phyloP scores from a whole-genome alignment of 2,888 invertebrate genomes.

The Merodon equestris region DNA sequence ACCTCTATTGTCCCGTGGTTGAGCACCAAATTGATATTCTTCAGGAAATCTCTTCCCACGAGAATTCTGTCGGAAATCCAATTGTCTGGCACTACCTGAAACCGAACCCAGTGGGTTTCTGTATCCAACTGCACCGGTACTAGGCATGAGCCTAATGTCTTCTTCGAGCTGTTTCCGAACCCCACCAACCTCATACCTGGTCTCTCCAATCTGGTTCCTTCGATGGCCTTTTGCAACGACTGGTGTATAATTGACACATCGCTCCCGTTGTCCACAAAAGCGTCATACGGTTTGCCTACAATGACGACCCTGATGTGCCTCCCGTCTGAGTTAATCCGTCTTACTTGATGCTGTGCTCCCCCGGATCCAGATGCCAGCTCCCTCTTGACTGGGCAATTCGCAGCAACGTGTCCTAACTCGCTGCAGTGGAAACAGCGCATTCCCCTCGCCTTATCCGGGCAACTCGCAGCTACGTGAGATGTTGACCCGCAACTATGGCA shows the following conservation, averaged over 20 bases:
- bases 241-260: constrained; percentile 11
- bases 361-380: too few relatives aligned
- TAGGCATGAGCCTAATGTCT: constrained; percentile 10
- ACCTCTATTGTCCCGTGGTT: constrained; percentile 9
- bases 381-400: constrained; percentile 23
- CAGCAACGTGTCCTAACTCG: constrained; percentile 24
- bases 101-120: constrained; percentile 1
- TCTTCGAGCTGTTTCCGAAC: constrained; percentile 1
- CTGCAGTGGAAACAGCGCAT: constrained; percentile 20
- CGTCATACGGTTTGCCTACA: constrained; percentile 8
- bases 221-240: constrained; percentile 2
- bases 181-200: constrained; percentile 10
- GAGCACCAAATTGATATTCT: neutral
- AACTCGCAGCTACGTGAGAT: constrained; percentile 3
- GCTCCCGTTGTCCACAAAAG: constrained; percentile 23
- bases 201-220: neutral
- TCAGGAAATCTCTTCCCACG: constrained; percentile 11
- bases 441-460: constrained; percentile 15
- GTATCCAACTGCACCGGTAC: neutral
- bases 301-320: constrained; percentile 3
- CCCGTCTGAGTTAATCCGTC: constrained; percentile 6
- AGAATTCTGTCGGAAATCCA: constrained; percentile 14
- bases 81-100: constrained; percentile 15
- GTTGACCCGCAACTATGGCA: constrained; percentile 8
- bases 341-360: constrained; percentile 7